phyloP scores from a whole-genome alignment of 1,140 invertebrate genomes.

The Sweltsa coloradensis region DNA sequence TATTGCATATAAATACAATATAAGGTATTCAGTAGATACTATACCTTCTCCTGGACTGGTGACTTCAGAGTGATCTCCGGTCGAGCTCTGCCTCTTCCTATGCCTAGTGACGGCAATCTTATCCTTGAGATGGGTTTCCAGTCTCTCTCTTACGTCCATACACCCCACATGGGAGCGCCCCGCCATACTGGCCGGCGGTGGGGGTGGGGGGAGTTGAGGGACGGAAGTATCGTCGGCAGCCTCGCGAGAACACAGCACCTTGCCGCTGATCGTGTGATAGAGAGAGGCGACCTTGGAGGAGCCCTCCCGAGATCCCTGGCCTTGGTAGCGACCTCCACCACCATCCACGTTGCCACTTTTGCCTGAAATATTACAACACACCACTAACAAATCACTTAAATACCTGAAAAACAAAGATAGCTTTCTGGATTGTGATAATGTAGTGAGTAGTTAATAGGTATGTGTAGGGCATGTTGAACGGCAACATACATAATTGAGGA shows the following conservation, averaged over 20 bases:
- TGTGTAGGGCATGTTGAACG: no score
- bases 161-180: constrained; percentile 6
- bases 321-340: no score
- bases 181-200: constrained; percentile 10
- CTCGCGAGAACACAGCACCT: constrained; percentile 10
- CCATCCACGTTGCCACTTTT: no score
- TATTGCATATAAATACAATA: no score
- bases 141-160: constrained; percentile 25
- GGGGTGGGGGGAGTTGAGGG: constrained; percentile 12
- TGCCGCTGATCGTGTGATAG: constrained; percentile 22
- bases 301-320: constrained; percentile 15
- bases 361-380: no score
- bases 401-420: background rate
- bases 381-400: no score
- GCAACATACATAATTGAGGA: no score
- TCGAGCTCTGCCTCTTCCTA: constrained; percentile 19
- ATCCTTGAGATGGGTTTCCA: constrained; percentile 34
- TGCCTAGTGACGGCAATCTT: constrained; percentile 35
- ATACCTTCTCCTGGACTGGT: no score
- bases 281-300: constrained; percentile 16
- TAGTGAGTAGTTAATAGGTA: no score
- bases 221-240: background rate
- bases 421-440: no score
- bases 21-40: no score
- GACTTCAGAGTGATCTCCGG: no score